phyloP scores from a whole-genome alignment of 2,888 invertebrate species.

The Muschampia plurimacula region DNA sequence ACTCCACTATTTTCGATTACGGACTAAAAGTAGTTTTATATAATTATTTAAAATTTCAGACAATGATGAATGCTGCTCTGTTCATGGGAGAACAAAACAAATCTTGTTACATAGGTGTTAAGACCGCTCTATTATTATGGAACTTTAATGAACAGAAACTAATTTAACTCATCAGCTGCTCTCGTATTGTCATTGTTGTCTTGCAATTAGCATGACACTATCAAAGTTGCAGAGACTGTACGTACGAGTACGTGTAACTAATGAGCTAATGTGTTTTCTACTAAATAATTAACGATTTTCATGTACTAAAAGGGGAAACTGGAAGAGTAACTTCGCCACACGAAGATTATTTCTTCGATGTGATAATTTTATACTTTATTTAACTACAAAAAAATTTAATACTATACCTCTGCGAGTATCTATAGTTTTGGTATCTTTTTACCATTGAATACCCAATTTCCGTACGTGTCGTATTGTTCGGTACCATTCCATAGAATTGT shows the following conservation, averaged over 20 bases:
- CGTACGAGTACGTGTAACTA: neutral
- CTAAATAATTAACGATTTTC: no score
- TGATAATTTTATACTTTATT: neutral
- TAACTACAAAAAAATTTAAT: neutral
- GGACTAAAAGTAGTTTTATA: neutral
- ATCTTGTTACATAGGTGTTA: neutral
- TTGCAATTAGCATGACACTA: constrained; percentile 10
- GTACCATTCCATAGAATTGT: no score
- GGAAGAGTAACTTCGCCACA: no score
- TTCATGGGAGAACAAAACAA: neutral
- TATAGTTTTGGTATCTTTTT: no score
- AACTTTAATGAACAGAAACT: constrained; percentile 8
- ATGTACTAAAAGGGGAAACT: no score
- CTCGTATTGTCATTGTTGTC: neutral
- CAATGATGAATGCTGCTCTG: neutral
- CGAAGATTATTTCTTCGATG: no score
- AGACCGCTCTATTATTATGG: neutral
- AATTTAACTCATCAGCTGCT: neutral
- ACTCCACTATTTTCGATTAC: neutral
- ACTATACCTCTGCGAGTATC: no score
- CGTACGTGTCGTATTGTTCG: no score
- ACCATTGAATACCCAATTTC: no score
- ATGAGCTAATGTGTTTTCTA: neutral
- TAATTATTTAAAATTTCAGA: neutral
- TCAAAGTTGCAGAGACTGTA: neutral